These are phyloP conservation scores for Amphiprion percula DNA, from an alignment of 2,113 vertebrate genomes.

Conservation along the genomic window DNA sequence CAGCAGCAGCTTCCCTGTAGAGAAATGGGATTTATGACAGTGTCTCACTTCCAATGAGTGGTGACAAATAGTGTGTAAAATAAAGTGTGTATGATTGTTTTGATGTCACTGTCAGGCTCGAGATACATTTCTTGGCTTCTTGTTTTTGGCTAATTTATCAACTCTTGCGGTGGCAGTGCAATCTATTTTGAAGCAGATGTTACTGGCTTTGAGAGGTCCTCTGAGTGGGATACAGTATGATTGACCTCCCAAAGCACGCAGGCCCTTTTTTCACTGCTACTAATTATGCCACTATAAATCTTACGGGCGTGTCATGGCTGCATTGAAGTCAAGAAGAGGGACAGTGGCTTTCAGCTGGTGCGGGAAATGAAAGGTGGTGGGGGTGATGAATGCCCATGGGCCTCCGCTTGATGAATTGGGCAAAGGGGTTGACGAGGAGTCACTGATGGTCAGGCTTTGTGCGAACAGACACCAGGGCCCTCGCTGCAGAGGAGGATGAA, in stretches of 20 bases:
- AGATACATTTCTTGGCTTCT: slow-evolving; percentile 65
- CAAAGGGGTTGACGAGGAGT: slow-evolving; percentile 81
- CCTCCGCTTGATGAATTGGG: slow-evolving; percentile 81
- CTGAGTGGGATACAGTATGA: slow-evolving; percentile 63
- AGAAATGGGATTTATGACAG: slow-evolving; percentile 62
- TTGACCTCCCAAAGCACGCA: slow-evolving; percentile 71
- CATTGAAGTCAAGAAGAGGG: slow-evolving; percentile 81
- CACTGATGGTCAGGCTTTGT: slow-evolving; percentile 81
- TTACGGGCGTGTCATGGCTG: slow-evolving; percentile 75
- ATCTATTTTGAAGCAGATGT: slow-evolving; percentile 74
- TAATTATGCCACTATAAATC: slow-evolving; percentile 84
- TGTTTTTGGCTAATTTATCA: slow-evolving; percentile 71
- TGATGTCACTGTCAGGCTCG: slow-evolving; percentile 53
- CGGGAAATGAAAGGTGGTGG: slow-evolving; percentile 80
- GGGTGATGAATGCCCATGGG: slow-evolving; percentile 81
- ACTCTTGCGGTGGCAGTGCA: slow-evolving; percentile 54
- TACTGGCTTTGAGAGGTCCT: slow-evolving; percentile 54
- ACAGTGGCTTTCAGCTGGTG: slow-evolving; percentile 83
- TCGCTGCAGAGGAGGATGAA: slow-evolving; percentile 71
- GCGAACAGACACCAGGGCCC: slow-evolving; percentile 72
- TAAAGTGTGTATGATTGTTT: slow-evolving; percentile 63
- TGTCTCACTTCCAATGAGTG: slow-evolving; percentile 41
- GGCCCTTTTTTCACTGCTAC: slow-evolving; percentile 73
- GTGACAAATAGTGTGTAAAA: slow-evolving; percentile 64
- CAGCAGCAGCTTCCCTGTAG: slow-evolving; percentile 54